phyloP scores from a whole-genome alignment of 64 coral and sea anemone genomes.

The Dendronephthya gigantea region DNA sequence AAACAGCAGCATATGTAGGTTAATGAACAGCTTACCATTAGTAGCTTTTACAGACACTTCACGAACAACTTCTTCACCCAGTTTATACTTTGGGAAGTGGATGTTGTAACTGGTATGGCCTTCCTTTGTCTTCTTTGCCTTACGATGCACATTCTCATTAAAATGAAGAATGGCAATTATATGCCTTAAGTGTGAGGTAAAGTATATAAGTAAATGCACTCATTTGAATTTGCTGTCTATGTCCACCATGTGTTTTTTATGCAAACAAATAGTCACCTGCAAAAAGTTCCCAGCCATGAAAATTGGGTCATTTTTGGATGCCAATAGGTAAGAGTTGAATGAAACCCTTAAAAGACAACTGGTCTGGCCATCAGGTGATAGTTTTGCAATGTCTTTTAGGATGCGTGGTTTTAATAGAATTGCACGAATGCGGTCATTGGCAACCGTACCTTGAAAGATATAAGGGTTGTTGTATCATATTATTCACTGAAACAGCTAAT shows the following conservation, averaged over 20 bases:
- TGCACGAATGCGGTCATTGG: neutral
- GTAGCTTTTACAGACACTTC: neutral
- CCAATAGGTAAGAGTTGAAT: neutral
- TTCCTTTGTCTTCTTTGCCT: neutral
- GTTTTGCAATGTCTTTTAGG: neutral
- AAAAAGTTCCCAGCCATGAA: neutral
- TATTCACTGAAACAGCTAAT: too few relatives aligned
- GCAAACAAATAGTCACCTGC: neutral
- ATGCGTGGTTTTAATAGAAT: neutral
- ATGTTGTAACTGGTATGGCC: neutral
- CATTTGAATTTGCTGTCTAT: neutral
- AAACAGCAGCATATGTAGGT: too few relatives aligned
- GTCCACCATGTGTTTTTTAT: neutral
- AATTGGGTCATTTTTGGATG: too few relatives aligned
- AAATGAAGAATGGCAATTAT: constrained; percentile 1
- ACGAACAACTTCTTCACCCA: too few relatives aligned
- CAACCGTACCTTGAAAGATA: too few relatives aligned
- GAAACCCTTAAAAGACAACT: too few relatives aligned
- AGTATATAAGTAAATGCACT: neutral
- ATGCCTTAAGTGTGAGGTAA: neutral
- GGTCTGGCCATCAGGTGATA: neutral
- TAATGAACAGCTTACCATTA: neutral
- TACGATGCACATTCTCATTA: neutral
- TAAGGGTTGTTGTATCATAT: too few relatives aligned
- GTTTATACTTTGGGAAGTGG: neutral